Evolutionary conservation across 2,113 vertebrate genomes (phyloP).

Genomic region (Thinocorus orbignyianus): DNA sequence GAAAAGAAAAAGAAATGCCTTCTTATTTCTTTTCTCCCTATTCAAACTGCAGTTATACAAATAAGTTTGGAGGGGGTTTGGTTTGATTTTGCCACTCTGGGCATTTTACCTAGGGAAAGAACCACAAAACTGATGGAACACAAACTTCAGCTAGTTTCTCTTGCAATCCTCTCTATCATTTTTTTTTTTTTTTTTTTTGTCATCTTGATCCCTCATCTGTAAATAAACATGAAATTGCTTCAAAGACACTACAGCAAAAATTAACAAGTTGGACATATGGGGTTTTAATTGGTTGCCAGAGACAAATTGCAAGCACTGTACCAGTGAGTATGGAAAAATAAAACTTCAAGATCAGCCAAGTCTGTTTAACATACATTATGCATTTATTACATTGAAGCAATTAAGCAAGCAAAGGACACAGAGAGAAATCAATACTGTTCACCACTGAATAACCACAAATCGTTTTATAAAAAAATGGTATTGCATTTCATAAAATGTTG

Average conservation of each 20-base stretch:
- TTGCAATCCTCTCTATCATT: not conserved
- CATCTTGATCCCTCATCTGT: not conserved
- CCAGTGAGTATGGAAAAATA: not conserved
- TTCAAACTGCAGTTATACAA: not conserved
- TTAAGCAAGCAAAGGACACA: conserved; percentile 30
- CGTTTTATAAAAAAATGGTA: conserved; percentile 31
- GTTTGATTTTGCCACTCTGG: not conserved
- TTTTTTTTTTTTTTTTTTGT: not conserved
- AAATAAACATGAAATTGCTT: not conserved
- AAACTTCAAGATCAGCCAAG: not conserved
- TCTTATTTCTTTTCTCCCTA: not conserved
- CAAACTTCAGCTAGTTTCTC: not conserved
- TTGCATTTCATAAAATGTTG: conserved; percentile 3
- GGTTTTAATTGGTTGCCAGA: not conserved
- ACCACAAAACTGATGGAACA: not conserved
- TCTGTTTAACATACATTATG: conserved; percentile 39
- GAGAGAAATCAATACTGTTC: conserved; percentile 60
- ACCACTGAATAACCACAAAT: conserved; percentile 48
- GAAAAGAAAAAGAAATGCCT: not conserved
- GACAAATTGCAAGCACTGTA: not conserved
- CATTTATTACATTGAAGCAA: conserved; percentile 13
- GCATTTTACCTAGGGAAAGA: not conserved
- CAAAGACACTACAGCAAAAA: not conserved
- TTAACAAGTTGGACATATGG: not conserved
- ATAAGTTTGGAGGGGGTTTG: not conserved